A percentile compares a stretch with the other conserved stretches of the same genome.
Conservation (phyloP, 1,140 invertebrate species). For the Phortica variegata region DNA sequence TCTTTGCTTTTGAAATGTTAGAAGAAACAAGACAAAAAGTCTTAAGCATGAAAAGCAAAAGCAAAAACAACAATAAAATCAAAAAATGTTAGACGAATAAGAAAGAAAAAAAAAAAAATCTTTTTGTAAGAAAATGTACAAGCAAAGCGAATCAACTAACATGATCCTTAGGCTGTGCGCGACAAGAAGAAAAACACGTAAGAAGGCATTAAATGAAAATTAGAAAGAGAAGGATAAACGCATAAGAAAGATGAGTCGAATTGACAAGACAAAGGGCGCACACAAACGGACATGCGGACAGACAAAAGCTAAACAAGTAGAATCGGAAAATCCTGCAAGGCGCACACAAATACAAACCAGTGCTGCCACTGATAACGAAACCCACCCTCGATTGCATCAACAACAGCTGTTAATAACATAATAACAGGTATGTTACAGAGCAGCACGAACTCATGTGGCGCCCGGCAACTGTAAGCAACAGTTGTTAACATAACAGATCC, state of each 20-base stretch:
- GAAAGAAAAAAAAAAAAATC: neutral
- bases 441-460: too few species aligned
- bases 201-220: neutral
- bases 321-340: too few species aligned
- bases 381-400: too few species aligned
- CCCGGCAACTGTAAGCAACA: too few species aligned
- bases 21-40: too few species aligned
- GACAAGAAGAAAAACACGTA: neutral
- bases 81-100: slow-evolving; percentile 8
- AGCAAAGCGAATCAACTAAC: too few species aligned
- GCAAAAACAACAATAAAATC: slow-evolving; percentile 20
- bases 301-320: slow-evolving; percentile 8
- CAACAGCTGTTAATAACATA: too few species aligned
- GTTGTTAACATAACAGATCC: too few species aligned
- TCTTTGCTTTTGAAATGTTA: slow-evolving; percentile 10
- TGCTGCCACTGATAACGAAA: too few species aligned
- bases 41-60: slow-evolving; percentile 21
- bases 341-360: too few species aligned
- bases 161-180: neutral
- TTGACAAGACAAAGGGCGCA: slow-evolving; percentile 10
- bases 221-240: neutral
- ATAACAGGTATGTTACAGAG: too few species aligned
- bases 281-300: slow-evolving; percentile 10
- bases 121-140: neutral
- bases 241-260: slow-evolving; percentile 2